Percentiles rank a stretch among this genome's conserved stretches.
Conservation (phyloP, 2,888 invertebrate genomes). For the Drosophila sordidapex region DNA sequence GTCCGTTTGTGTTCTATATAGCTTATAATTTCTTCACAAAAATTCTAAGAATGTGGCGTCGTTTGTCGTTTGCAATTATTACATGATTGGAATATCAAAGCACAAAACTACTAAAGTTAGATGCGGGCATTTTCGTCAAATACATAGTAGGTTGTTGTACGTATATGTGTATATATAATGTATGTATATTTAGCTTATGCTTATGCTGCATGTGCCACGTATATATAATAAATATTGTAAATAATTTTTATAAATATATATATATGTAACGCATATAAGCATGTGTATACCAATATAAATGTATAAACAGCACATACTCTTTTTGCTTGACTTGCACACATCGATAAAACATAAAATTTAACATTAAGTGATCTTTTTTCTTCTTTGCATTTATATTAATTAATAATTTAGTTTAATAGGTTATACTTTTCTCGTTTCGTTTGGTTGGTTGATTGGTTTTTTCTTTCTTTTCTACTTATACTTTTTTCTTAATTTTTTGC, state of each 20-base stretch:
- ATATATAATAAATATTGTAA: constrained; percentile 59
- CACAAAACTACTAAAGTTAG: constrained; percentile 56
- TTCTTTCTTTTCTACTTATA: constrained; percentile 29
- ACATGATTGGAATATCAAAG: constrained; percentile 69
- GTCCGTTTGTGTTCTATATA: constrained; percentile 54
- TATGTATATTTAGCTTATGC: constrained; percentile 50
- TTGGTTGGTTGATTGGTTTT: constrained; percentile 55
- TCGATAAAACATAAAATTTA: constrained; percentile 53
- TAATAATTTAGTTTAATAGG: constrained; percentile 53
- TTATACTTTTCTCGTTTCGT: constrained; percentile 48
- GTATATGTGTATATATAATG: constrained; percentile 26
- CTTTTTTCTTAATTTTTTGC: constrained; percentile 9
- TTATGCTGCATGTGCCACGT: constrained; percentile 47
- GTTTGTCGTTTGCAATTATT: constrained; percentile 51
- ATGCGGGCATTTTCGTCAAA: constrained; percentile 49
- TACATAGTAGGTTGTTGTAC: constrained; percentile 47
- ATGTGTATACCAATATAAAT: constrained; percentile 40
- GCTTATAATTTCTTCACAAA: constrained; percentile 50
- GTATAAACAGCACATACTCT: constrained; percentile 57
- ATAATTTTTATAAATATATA: constrained; percentile 54
- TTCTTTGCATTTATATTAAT: constrained; percentile 45
- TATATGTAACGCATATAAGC: constrained; percentile 47
- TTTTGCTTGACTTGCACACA: constrained; percentile 37
- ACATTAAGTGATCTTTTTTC: constrained; percentile 36
- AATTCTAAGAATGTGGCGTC: constrained; percentile 60